Conservation (phyloP, 1,140 invertebrate genomes). For the Drosophila micromelanica region DNA sequence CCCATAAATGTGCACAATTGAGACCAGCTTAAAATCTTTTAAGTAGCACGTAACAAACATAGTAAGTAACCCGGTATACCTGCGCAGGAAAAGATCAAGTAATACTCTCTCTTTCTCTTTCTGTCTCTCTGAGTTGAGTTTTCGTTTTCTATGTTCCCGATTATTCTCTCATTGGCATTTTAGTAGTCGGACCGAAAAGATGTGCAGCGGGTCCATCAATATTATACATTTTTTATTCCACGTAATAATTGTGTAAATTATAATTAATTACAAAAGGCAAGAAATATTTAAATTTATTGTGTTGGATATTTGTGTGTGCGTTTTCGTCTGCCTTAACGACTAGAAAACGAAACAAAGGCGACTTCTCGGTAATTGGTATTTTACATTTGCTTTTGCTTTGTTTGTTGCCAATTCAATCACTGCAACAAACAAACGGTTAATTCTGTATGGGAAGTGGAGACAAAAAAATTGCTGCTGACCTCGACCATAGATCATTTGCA, state of each 20-base stretch:
- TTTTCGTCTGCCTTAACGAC: background rate
- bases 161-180: slow-evolving; percentile 22
- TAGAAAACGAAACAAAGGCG: background rate
- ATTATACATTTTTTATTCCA: slow-evolving; percentile 9
- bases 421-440: slow-evolving; percentile 62
- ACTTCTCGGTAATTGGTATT: background rate
- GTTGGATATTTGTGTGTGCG: slow-evolving; percentile 16
- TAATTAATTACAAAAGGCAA: slow-evolving; percentile 32
- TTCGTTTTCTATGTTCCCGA: slow-evolving; percentile 22
- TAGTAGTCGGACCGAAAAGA: slow-evolving; percentile 17
- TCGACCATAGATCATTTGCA: slow-evolving; percentile 60
- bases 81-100: background rate
- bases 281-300: slow-evolving; percentile 13
- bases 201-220: slow-evolving; percentile 6
- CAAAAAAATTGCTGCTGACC: slow-evolving; percentile 53
- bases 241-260: slow-evolving; percentile 35
- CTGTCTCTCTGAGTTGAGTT: slow-evolving; percentile 24
- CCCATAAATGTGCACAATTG: no score
- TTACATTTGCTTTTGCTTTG: slow-evolving; percentile 19
- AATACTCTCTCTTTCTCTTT: background rate
- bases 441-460: slow-evolving; percentile 22
- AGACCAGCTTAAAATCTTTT: no score
- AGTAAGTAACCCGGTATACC: background rate
- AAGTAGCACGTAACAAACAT: background rate
- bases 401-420: slow-evolving; percentile 34